Conservation (phyloP, 2,888 invertebrate species). For the Entomobrya proxima region DNA sequence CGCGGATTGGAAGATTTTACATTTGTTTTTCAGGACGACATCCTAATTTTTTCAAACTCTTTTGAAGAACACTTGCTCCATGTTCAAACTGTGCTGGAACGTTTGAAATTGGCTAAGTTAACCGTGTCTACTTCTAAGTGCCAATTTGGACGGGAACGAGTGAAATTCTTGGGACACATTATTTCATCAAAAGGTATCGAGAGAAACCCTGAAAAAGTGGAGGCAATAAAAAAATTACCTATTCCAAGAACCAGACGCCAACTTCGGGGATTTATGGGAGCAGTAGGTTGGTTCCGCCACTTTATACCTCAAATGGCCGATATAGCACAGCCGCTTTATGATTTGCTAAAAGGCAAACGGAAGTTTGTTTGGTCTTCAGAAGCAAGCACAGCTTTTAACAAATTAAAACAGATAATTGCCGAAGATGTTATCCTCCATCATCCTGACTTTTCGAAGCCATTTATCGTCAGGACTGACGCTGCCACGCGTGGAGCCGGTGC, state of each 20-base stretch:
- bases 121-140: slow-evolving; percentile 71
- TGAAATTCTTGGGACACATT: slow-evolving; percentile 69
- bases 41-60: slow-evolving; percentile 43
- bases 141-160: slow-evolving; percentile 50
- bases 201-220: slow-evolving; percentile 68
- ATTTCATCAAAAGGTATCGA: slow-evolving; percentile 65
- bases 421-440: slow-evolving; percentile 35
- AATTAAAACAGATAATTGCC: slow-evolving; percentile 31
- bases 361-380: slow-evolving; percentile 48
- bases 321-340: slow-evolving; percentile 70
- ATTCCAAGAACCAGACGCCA: slow-evolving; percentile 58
- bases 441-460: slow-evolving; percentile 43
- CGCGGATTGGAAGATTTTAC: slow-evolving; percentile 16
- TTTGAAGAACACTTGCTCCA: slow-evolving; percentile 66
- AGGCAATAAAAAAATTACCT: slow-evolving; percentile 70
- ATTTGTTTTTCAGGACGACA: slow-evolving; percentile 47
- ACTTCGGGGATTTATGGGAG: slow-evolving; percentile 73
- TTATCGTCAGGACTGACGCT: slow-evolving; percentile 38
- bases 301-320: slow-evolving; percentile 70
- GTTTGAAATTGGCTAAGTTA: slow-evolving; percentile 67
- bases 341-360: slow-evolving; percentile 34
- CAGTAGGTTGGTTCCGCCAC: slow-evolving; percentile 74
- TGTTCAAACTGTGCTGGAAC: slow-evolving; percentile 63
- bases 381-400: slow-evolving; percentile 41
- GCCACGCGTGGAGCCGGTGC: not conserved